Conservation (phyloP, 53 echinoderm and acorn worm species). For the Zoroaster sp. region DNA sequence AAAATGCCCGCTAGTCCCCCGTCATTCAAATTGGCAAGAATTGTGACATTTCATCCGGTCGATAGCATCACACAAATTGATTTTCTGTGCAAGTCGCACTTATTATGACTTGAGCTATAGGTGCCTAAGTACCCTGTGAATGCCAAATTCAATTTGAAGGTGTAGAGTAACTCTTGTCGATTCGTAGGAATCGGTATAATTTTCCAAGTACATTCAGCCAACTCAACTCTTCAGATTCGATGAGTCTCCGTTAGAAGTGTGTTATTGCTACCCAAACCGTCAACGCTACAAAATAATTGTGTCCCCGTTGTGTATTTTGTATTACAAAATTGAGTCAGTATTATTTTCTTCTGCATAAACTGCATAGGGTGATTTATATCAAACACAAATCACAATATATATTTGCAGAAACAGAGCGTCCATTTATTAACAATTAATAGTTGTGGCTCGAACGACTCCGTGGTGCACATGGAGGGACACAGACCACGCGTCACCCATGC, state of each 20-base stretch:
- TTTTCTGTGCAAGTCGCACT: not conserved
- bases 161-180: not conserved
- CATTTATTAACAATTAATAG: no score
- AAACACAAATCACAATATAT: not conserved
- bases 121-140: not conserved
- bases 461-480: no score
- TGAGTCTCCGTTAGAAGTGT: not conserved
- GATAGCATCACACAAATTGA: slow-evolving; percentile 14
- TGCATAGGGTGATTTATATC: no score
- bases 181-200: not conserved
- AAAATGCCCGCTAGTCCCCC: not conserved
- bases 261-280: not conserved
- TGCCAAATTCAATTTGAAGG: not conserved
- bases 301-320: not conserved
- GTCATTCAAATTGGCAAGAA: slow-evolving; percentile 2
- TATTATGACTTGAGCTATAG: not conserved
- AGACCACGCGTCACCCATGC: no score
- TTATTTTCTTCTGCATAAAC: no score
- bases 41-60: slow-evolving; percentile 9
- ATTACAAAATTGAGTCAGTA: not conserved
- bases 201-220: no score
- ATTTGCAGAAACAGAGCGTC: no score
- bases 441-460: no score
- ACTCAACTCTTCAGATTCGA: not conserved
- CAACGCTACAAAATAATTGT: not conserved